phyloP scores from a whole-genome alignment of 1,140 invertebrate genomes.

The Cydia amplana region DNA sequence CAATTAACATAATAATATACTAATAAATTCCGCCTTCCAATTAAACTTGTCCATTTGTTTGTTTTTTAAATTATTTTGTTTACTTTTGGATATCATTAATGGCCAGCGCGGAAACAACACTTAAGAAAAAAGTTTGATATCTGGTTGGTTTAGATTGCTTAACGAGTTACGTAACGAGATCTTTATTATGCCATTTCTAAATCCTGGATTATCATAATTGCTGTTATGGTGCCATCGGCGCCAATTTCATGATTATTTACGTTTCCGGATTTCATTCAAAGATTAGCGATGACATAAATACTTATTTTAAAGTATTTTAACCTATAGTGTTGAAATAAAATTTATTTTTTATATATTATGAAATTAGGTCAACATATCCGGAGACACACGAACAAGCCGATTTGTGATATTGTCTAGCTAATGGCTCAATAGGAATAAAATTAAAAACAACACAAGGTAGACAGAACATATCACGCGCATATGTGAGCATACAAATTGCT shows the following conservation, averaged over 20 bases:
- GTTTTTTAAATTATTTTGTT: background rate
- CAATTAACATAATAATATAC: conserved; percentile 27
- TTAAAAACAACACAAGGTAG: too few relatives aligned
- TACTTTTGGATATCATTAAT: background rate
- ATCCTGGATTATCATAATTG: conserved; percentile 20
- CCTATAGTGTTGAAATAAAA: background rate
- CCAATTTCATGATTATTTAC: background rate
- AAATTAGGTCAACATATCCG: background rate
- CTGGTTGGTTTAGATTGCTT: background rate
- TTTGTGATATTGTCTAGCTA: too few relatives aligned
- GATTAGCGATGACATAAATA: background rate
- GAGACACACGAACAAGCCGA: too few relatives aligned
- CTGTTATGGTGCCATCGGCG: background rate
- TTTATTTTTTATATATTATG: background rate
- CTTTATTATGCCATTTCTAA: conserved; percentile 9
- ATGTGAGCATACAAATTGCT: too few relatives aligned
- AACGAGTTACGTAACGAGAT: conserved; percentile 2
- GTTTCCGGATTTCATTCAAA: background rate
- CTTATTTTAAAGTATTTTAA: background rate
- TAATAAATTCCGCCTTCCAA: conserved; percentile 19
- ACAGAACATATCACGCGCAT: too few relatives aligned
- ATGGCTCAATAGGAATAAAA: too few relatives aligned
- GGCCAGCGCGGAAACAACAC: background rate
- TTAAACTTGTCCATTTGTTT: background rate
- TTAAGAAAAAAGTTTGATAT: background rate